A percentile compares a stretch with the other conserved stretches of the same genome.
Conservation (phyloP, 64 coral and sea anemone genomes). For the Montipora capricornis region DNA sequence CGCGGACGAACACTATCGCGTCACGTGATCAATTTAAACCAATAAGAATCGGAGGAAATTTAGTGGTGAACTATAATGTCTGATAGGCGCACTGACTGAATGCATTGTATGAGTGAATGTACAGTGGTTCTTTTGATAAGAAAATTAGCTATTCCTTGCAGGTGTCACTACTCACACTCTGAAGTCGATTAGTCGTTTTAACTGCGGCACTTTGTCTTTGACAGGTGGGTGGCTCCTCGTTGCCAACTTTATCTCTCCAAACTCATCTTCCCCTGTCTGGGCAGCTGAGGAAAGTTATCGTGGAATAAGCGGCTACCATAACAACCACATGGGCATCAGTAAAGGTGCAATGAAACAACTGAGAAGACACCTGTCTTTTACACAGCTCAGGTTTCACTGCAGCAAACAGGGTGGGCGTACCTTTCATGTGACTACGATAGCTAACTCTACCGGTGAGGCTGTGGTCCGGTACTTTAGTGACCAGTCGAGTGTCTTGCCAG, state of each 20-base stretch:
- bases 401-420: conserved; percentile 35
- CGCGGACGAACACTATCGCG: too few species aligned
- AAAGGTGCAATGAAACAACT: background rate
- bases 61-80: too few species aligned
- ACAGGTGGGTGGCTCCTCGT: conserved; percentile 55
- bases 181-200: too few species aligned
- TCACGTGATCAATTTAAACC: too few species aligned
- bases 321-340: conserved; percentile 16
- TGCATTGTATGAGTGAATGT: too few species aligned
- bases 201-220: background rate
- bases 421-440: conserved; percentile 14
- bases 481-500: background rate
- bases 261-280: background rate
- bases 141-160: too few species aligned
- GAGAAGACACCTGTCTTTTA: background rate
- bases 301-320: conserved; percentile 34
- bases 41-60: too few species aligned
- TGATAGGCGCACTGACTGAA: too few species aligned
- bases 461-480: conserved; percentile 31
- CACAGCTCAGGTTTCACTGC: conserved; percentile 57
- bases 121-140: too few species aligned
- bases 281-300: background rate
- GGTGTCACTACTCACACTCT: too few species aligned
- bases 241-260: background rate
- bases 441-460: conserved; percentile 16